Base-by-base conservation (phyloP, 1,140 invertebrate genomes). In the Drosophila jambulina region DNA sequence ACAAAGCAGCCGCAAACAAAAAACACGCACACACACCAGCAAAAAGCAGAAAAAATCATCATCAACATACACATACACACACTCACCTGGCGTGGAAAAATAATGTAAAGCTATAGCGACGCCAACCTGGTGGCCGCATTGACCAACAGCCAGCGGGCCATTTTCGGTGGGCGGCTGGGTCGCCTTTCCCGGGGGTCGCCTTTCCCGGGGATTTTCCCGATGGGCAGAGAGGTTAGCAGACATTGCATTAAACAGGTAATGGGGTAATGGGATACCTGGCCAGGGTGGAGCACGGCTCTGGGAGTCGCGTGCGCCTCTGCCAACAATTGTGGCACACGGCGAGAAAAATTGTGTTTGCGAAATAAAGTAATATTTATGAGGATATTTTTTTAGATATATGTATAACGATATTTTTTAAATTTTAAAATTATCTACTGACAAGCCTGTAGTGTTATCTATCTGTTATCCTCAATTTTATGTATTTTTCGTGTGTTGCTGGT, bases 71-170 rank as follows among this genome's bases (percentile, higher is more conserved):
- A 36, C 32, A 40, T 9, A 62, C 25, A 69, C 65, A 57, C 68
- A 42, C 23, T 49, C 56, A 74, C 42, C 58, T 57, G 48, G n/a
- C 36, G 21, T 19, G 38, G 38, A 61, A 58, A 81, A 72, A 79
- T 79, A 88, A 90, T 85, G 74, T 75, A 78, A 78, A 74, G 68
- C 67, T 57, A 45, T 68, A 69, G 51, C 68, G 83, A 87, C 83
- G 82, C 84, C 84, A 84, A 84, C 65, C 77, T 90, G 84, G 80
- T 88, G 80, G 85, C 85, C 84, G 67, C 84, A 88, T 75, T 88
- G 84, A 88, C 84, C 84, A 90, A 80, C 84, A 84, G 84, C 84
- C 74, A 67, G 72, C 61, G 85, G 85, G 84, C 80, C 77, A 88
- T 88, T 87, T 86, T 86, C 45, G 74, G 74, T 77, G 68, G 68